Conservation (phyloP, 35 echinoderm and acorn worm genomes). For the Acanthaster planci region DNA sequence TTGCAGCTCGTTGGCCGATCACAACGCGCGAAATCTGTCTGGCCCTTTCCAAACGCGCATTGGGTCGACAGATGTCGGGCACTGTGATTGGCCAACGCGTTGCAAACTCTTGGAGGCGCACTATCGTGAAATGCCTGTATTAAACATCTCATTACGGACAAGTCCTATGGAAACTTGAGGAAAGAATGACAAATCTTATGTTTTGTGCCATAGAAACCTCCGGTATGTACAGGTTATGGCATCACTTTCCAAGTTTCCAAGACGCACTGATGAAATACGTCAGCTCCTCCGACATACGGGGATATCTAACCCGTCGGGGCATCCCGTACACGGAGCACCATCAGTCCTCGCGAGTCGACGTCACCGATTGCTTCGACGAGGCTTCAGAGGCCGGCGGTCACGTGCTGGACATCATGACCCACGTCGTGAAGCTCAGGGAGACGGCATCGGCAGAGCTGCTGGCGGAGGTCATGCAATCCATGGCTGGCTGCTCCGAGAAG, state of each 20-base stretch:
- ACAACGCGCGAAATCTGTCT: too few species aligned
- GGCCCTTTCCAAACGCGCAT: too few species aligned
- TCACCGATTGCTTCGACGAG: constrained; percentile 40
- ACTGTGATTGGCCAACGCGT: too few species aligned
- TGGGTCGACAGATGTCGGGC: too few species aligned
- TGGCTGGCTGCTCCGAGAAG: constrained; percentile 28
- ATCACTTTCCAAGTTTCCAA: not conserved
- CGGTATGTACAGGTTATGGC: too few species aligned
- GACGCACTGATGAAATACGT: not conserved
- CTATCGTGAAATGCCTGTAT: too few species aligned
- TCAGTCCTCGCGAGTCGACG: constrained; percentile 21
- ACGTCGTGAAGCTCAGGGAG: constrained; percentile 35
- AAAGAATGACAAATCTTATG: too few species aligned
- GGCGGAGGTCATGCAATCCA: constrained; percentile 30
- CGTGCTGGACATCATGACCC: constrained; percentile 56
- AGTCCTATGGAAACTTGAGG: too few species aligned
- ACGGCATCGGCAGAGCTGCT: constrained; percentile 39
- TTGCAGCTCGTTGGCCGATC: too few species aligned
- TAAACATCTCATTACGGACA: too few species aligned
- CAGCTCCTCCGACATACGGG: not conserved
- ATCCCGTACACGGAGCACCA: constrained; percentile 6
- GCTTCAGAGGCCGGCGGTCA: constrained; percentile 16
- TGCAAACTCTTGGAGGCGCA: too few species aligned
- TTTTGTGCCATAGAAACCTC: too few species aligned
- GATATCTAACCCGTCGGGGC: not conserved